Evolutionary conservation across 2,113 vertebrate genomes (phyloP).

Genomic region (Megalops atlanticus): DNA sequence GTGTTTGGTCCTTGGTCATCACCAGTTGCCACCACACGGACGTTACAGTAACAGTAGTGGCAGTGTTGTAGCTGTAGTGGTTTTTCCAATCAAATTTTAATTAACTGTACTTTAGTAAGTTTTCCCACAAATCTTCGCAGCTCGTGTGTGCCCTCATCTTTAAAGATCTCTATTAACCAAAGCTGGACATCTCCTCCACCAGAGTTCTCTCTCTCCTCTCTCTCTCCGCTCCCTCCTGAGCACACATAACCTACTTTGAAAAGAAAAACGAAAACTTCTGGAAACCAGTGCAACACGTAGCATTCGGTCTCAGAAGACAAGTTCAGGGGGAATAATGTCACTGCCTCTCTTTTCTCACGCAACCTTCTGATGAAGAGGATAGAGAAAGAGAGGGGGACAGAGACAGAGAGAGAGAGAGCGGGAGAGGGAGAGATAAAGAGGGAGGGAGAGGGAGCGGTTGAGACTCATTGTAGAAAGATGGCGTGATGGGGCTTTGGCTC

Average conservation of each 20-base stretch:
- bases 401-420: background rate
- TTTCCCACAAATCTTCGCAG: too few species aligned
- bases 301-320: background rate
- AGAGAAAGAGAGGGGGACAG: background rate
- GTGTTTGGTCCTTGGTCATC: too few species aligned
- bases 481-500: slow-evolving; percentile 12
- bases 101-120: too few species aligned
- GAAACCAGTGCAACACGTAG: background rate
- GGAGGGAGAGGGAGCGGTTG: slow-evolving; percentile 6
- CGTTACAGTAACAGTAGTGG: too few species aligned
- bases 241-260: slow-evolving; percentile 28
- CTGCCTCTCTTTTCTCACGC: background rate
- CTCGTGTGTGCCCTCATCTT: background rate
- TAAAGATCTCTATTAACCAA: background rate
- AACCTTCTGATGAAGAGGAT: slow-evolving; percentile 29
- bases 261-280: slow-evolving; percentile 19
- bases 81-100: too few species aligned
- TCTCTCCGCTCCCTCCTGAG: background rate
- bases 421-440: slow-evolving; percentile 12
- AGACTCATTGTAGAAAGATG: background rate
- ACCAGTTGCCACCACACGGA: too few species aligned
- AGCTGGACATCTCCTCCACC: background rate
- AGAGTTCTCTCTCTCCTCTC: background rate
- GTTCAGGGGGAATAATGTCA: slow-evolving; percentile 27
- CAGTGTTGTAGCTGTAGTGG: too few species aligned